Base-by-base conservation (phyloP, 2,888 invertebrate species). In the Lissonota sp. region DNA sequence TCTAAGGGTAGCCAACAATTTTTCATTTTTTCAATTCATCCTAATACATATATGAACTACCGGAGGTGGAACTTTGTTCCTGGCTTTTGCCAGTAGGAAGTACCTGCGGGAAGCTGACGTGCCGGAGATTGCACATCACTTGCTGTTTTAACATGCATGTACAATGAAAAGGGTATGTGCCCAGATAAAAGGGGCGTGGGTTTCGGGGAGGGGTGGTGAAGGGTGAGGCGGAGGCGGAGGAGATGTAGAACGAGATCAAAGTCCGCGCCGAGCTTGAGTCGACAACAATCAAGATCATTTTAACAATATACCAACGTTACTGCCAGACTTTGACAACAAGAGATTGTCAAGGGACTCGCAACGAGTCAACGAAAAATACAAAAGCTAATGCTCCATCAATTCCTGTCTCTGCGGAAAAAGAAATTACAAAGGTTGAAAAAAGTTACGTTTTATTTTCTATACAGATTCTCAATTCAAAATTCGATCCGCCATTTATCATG, bases 51-150 rank as follows among this genome's bases (percentile, higher is more conserved):
- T 62, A 26, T 42, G 53, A 14, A 6, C 44, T 60, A 26, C 55
- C 39, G 14, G 6, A 53, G 53, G 42, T 16, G 8, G 10, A 76
- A 76, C 46, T 76, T 76, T 63, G 76, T 62, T 58, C 53, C 55
- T n/a, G 62, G 7, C 74, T 58, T 66, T 16, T 60, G 58, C 16
- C 40, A 37, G 44, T 46, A 63, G 69, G 46, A 76, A 70, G 39
- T 76, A 66, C 51, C 12, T 16, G 62, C 62, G 46, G 75, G 46
- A 46, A 53, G 57, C 53, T 69, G 55, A 55, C 55, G 69, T 49
- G 69, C 67, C 73, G 79, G 73, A 73, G 67, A 79, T 79, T 79
- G 73, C 73, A 69, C 67, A 79, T 78, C 72, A 62, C 64, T 55
- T 63, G 57, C 63, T 55, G 62, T 53, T 12, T 72, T 12, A 12